Evolutionary conservation across 2,113 vertebrate genomes (phyloP).

Genomic region (Dendropsophus ebraccatus): DNA sequence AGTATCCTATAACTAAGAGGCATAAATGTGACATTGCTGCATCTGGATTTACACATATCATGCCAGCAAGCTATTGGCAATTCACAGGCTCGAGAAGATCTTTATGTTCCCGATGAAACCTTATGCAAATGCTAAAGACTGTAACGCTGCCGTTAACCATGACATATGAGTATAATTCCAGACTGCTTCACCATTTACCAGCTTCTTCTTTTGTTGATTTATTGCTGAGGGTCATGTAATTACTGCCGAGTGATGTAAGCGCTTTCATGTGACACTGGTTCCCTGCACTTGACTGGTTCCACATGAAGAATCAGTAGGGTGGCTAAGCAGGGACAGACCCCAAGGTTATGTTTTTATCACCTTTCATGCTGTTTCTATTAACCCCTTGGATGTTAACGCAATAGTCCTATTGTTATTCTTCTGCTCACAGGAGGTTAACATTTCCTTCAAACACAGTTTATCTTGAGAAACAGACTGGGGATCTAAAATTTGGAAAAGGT

Average conservation of each 20-base stretch:
- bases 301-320: conserved; percentile 56
- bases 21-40: conserved; percentile 31
- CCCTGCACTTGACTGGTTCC: conserved; percentile 64
- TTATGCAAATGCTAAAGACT: conserved; percentile 43
- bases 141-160: conserved; percentile 24
- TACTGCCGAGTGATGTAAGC: conserved; percentile 28
- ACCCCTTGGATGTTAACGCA: not conserved
- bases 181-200: not conserved
- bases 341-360: conserved; percentile 55
- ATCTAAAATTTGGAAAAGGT: not conserved
- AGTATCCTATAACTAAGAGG: conserved; percentile 28
- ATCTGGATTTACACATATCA: conserved; percentile 44
- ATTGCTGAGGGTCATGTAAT: conserved; percentile 10
- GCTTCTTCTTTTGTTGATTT: conserved; percentile 40
- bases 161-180: conserved; percentile 6
- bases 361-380: conserved; percentile 34
- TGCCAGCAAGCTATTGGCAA: not conserved
- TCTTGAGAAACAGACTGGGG: not conserved
- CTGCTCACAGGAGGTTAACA: not conserved
- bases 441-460: not conserved
- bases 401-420: not conserved
- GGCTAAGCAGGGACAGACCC: conserved; percentile 55
- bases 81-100: not conserved
- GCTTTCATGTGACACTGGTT: conserved; percentile 57
- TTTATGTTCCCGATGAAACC: conserved; percentile 30